Conservation (phyloP, 2,113 vertebrate species). For the Saguinus midas region DNA sequence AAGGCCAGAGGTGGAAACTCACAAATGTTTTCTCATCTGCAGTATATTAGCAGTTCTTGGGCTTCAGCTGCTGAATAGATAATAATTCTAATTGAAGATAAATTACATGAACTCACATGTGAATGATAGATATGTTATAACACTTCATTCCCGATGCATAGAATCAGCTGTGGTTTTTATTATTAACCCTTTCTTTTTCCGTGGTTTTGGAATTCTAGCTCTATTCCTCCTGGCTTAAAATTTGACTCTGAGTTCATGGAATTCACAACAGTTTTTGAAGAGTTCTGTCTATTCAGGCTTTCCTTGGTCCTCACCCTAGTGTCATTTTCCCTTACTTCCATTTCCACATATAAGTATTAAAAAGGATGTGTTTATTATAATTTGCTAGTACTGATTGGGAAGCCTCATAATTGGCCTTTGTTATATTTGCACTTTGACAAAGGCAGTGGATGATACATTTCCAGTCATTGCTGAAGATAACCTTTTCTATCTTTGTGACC, state of each 20-base stretch:
- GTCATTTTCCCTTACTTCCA: neutral
- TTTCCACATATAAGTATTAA: neutral
- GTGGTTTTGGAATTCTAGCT: conserved; percentile 61
- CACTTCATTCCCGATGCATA: conserved; percentile 66
- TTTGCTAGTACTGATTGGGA: neutral
- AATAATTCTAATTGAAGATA: conserved; percentile 86
- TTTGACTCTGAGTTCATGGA: conserved; percentile 19
- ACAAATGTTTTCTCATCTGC: conserved; percentile 79
- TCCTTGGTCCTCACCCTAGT: neutral
- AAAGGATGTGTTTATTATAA: neutral
- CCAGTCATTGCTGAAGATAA: neutral
- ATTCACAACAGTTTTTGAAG: neutral
- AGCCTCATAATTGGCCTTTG: neutral
- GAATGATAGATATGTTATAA: conserved; percentile 76
- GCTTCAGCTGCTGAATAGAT: conserved; percentile 82
- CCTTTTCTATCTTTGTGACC: neutral
- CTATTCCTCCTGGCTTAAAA: neutral
- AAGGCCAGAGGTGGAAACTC: conserved; percentile 81
- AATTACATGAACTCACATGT: conserved; percentile 80
- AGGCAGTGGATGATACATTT: neutral
- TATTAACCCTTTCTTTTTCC: conserved; percentile 30
- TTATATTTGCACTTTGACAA: neutral
- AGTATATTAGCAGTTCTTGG: conserved; percentile 83
- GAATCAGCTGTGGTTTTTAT: conserved; percentile 70
- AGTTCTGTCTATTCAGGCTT: neutral